These are phyloP conservation scores for Eumacrocentrus americanus DNA, from an alignment of 2,888 invertebrate genomes.

Conservation along the genomic window DNA sequence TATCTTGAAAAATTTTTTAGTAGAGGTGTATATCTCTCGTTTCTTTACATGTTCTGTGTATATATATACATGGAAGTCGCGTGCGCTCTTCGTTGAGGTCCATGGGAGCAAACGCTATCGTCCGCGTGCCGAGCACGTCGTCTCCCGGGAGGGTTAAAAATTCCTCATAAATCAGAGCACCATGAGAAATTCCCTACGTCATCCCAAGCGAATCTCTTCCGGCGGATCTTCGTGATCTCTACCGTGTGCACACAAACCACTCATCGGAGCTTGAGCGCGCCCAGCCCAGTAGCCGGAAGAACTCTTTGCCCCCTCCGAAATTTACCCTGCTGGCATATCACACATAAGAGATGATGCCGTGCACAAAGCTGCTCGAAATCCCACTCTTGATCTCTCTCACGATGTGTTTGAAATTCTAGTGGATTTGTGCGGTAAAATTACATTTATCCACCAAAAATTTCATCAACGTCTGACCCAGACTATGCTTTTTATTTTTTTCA, in stretches of 20 bases:
- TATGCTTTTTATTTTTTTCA: no score
- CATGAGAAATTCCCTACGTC: constrained; percentile 51
- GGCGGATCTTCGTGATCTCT: constrained; percentile 18
- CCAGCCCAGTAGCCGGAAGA: not conserved
- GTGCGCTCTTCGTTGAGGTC: not conserved
- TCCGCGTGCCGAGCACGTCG: constrained; percentile 33
- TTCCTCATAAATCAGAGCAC: constrained; percentile 57
- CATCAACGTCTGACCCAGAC: no score
- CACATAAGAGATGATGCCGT: no score
- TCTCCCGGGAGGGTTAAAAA: constrained; percentile 53
- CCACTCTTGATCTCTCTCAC: no score
- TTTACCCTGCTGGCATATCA: no score
- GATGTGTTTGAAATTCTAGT: no score
- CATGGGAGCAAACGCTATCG: not conserved
- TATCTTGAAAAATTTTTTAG: no score
- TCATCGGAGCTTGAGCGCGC: constrained; percentile 4
- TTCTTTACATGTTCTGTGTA: no score
- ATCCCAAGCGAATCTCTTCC: constrained; percentile 39
- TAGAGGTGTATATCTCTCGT: no score
- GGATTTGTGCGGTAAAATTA: no score
- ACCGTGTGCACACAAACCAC: constrained; percentile 3
- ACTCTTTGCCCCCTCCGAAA: not conserved
- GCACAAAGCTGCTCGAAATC: no score
- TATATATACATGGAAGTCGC: not conserved
- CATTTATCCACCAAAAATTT: no score